Percentiles rank a stretch among this genome's conserved stretches.
Conservation (phyloP, 2,888 invertebrate genomes). For the Ametastegia equiseti region DNA sequence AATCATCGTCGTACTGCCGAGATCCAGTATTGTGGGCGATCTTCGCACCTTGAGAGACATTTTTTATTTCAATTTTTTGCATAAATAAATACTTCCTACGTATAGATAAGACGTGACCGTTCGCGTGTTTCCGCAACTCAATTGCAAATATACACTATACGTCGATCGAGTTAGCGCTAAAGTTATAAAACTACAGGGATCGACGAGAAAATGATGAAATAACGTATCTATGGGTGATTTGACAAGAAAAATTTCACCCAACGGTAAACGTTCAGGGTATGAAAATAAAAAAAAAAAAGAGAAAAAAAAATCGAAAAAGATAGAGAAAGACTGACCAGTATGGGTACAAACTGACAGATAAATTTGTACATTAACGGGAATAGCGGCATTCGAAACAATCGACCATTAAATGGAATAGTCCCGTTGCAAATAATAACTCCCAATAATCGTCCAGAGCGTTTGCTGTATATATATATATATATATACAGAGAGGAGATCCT, state of each 20-base stretch:
- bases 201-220: background rate
- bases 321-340: background rate
- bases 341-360: background rate
- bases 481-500: background rate
- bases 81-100: slow-evolving; percentile 34
- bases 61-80: background rate
- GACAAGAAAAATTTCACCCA: background rate
- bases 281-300: too few species aligned
- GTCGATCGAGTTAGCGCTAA: background rate
- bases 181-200: background rate
- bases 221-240: too few species aligned
- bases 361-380: slow-evolving; percentile 30
- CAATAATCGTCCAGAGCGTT: slow-evolving; percentile 65
- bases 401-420: slow-evolving; percentile 74
- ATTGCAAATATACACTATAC: background rate
- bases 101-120: background rate
- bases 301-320: background rate
- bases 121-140: slow-evolving; percentile 3
- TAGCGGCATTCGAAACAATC: slow-evolving; percentile 71
- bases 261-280: too few species aligned
- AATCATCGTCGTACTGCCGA: background rate
- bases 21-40: slow-evolving; percentile 32
- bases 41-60: background rate
- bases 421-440: slow-evolving; percentile 73
- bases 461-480: background rate